These are phyloP conservation scores for Podarcis lilfordi DNA, from an alignment of 2,797 vertebrate genomes.

Conservation along the genomic window DNA sequence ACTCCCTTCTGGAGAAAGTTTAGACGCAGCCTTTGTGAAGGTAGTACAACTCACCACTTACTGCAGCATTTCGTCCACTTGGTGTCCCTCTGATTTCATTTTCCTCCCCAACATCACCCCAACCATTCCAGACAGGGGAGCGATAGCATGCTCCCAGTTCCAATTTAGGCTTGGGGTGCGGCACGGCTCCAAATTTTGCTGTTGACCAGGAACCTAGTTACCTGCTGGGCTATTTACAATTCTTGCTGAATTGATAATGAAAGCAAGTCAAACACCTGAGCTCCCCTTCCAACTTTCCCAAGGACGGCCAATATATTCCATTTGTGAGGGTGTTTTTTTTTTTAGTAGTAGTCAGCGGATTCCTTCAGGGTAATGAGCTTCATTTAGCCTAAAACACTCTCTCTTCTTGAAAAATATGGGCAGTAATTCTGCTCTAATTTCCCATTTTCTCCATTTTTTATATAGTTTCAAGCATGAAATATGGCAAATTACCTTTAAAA, in stretches of 20 bases:
- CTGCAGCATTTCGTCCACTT: too few relatives aligned
- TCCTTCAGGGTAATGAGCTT: constrained; percentile 39
- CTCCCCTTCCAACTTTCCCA: constrained; percentile 36
- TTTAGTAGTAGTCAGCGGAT: constrained; percentile 32
- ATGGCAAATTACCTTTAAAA: constrained; percentile 23
- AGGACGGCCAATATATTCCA: constrained; percentile 34
- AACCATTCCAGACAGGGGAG: too few relatives aligned
- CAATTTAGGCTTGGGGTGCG: too few relatives aligned
- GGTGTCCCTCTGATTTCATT: too few relatives aligned
- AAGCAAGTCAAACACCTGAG: constrained; percentile 6
- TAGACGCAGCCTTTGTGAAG: too few relatives aligned
- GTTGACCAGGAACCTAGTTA: background rate
- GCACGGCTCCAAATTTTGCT: background rate
- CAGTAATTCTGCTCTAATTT: constrained; percentile 42
- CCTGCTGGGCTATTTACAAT: background rate
- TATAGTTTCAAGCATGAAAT: constrained; percentile 44
- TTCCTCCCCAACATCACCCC: too few relatives aligned
- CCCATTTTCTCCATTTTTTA: constrained; percentile 46
- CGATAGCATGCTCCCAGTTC: too few relatives aligned
- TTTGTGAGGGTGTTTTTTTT: constrained; percentile 7
- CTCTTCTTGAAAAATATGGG: constrained; percentile 30
- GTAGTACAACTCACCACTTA: too few relatives aligned
- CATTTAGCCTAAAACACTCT: background rate
- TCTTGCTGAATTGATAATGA: background rate
- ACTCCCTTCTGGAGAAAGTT: too few relatives aligned